Conservation (phyloP, 2,113 vertebrate genomes). For the Otis tarda region DNA sequence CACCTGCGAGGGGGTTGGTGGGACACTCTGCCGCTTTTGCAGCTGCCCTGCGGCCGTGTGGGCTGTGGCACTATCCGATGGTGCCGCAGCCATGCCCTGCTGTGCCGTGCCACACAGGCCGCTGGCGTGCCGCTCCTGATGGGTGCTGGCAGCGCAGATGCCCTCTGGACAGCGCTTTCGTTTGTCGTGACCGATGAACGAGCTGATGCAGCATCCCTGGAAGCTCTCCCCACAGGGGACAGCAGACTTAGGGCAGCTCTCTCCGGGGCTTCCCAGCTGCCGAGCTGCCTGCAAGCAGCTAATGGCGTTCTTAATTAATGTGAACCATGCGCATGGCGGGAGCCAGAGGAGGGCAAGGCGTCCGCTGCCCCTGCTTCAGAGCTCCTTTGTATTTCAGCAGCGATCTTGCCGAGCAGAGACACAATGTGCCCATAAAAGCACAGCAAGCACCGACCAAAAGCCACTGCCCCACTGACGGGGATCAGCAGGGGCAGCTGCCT, state of each 20-base stretch:
- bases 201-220: neutral
- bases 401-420: neutral
- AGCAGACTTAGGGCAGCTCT: neutral
- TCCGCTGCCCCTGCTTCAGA: neutral
- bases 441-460: neutral
- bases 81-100: neutral
- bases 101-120: neutral
- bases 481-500: neutral
- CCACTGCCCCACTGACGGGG: neutral
- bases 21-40: neutral
- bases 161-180: neutral
- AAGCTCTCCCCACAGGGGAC: neutral
- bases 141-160: neutral
- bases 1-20: fast-evolving
- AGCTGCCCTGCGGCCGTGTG: neutral
- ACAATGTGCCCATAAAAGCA: neutral
- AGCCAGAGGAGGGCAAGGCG: neutral
- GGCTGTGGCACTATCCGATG: neutral
- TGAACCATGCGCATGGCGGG: neutral
- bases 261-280: neutral
- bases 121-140: fast-evolving
- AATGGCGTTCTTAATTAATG: neutral
- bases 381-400: neutral
- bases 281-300: neutral
- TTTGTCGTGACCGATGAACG: neutral